Evolutionary conservation across 2,113 vertebrate genomes (phyloP).

Genomic region (Oryzias javanicus): DNA sequence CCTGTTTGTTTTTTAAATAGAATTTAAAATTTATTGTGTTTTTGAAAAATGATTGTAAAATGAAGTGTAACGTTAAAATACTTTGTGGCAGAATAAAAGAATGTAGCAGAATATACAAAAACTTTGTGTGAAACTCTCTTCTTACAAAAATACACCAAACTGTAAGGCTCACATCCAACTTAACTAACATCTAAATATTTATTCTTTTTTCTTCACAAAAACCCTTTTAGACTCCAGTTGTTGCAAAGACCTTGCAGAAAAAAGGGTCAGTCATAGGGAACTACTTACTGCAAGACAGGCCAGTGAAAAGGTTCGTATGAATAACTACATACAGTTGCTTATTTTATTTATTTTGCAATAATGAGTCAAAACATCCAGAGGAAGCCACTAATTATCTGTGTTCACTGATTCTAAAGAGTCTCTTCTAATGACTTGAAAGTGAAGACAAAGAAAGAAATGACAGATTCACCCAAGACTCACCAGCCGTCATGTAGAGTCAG

Average conservation of each 20-base stretch:
- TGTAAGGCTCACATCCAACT: too few relatives aligned
- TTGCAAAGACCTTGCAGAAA: slow-evolving; percentile 75
- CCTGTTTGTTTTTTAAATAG: not conserved
- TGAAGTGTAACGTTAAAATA: slow-evolving; percentile 10
- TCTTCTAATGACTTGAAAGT: slow-evolving; percentile 48
- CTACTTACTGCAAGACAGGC: slow-evolving; percentile 74
- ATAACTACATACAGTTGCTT: not conserved
- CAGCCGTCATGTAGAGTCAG: slow-evolving; percentile 38
- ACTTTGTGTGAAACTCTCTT: not conserved
- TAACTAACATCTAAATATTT: slow-evolving; percentile 17
- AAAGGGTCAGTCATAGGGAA: slow-evolving; percentile 81
- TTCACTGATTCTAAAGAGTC: slow-evolving; percentile 56
- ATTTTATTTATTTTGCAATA: slow-evolving; percentile 2
- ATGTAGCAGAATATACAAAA: not conserved
- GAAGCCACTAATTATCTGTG: slow-evolving; percentile 43
- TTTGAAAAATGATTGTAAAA: not conserved
- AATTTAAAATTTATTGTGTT: slow-evolving; percentile 16
- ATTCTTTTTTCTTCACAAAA: slow-evolving; percentile 45
- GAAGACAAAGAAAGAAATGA: slow-evolving; percentile 36
- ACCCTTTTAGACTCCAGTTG: slow-evolving; percentile 68
- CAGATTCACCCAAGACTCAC: slow-evolving; percentile 42
- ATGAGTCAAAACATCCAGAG: not conserved
- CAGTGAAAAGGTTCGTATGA: slow-evolving; percentile 76
- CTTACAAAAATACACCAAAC: too few relatives aligned
- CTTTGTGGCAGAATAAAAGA: slow-evolving; percentile 36